phyloP scores from a whole-genome alignment of 2,888 invertebrate species.

The Maniola hyperantus region DNA sequence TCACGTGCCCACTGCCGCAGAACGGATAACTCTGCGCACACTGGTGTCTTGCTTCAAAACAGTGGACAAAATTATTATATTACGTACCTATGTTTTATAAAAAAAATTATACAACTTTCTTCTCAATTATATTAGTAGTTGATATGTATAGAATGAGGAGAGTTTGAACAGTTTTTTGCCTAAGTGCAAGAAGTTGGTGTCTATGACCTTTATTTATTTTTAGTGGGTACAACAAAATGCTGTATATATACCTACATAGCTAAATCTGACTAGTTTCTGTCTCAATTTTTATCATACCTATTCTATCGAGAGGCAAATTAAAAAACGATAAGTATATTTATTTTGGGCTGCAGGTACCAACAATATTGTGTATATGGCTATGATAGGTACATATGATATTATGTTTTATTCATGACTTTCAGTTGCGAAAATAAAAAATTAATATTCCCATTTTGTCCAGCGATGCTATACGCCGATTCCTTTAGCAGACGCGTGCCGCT shows the following conservation, averaged over 20 bases:
- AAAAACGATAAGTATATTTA: too few species aligned
- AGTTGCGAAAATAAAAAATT: conserved; percentile 54
- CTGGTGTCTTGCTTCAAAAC: conserved; percentile 23
- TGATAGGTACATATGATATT: not conserved
- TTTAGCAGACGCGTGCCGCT: conserved; percentile 59
- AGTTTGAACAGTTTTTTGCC: too few species aligned
- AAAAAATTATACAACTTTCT: not conserved
- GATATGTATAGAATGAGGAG: too few species aligned
- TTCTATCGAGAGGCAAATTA: too few species aligned
- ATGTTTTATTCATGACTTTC: conserved; percentile 25
- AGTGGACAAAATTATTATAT: conserved; percentile 33
- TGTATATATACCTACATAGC: too few species aligned
- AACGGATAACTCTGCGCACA: conserved; percentile 58
- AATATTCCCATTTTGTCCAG: conserved; percentile 76
- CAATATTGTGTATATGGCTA: not conserved
- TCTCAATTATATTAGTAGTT: too few species aligned
- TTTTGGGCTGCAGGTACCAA: not conserved
- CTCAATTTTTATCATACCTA: too few species aligned
- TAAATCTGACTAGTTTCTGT: too few species aligned
- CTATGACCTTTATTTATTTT: too few species aligned
- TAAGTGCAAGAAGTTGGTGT: too few species aligned
- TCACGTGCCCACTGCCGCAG: conserved; percentile 70
- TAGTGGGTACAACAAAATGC: too few species aligned
- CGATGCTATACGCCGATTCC: conserved; percentile 63
- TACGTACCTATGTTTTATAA: not conserved